Evolutionary conservation across 2,888 invertebrate genomes (phyloP), one percentile per base, ranked within the genome.

Genomic region (Rhagium mordax): DNA sequence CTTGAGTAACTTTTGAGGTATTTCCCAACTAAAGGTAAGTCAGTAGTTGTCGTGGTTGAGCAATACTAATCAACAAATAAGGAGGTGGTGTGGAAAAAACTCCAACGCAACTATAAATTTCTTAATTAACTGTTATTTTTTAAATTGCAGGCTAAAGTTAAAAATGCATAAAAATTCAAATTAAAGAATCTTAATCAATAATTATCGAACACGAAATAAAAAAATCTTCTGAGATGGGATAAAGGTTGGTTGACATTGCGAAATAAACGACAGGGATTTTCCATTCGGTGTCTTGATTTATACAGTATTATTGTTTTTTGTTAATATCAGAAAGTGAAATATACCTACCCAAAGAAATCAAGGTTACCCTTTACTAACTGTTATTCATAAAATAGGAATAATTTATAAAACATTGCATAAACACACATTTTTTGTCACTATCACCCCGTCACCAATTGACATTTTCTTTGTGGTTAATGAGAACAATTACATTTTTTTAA

Each of bases 391-490:
- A 59, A 59, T 41, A 33, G 59, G 33, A 59, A 33, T 48, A 41
- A 61, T 61, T 61, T 47, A 61, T 61, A 24, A 61, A 47, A 61
- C 48, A 41, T 61, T 60, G 47, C 41, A 21, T 47, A 41, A 41
- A 61, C 13, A 4, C 33, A 16, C n/a, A 5, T 59, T 29, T 59
- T 64, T 15, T 51, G 29, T 49, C 47, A 24, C 18, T 33, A 41
- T 60, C 18, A 29, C 59, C n/a, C 10, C 10, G 27, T 29, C 48
- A 18, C 49, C n/a, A 27, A 27, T 21, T 49, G 18, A 16, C 57
- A 33, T 49, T 62, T 47, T 15, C 47, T 61, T 61, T 48, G 48
- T 13, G 62, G 49, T 64, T 29, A 51, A 21, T 4, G 16, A 3
- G 18, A 51, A 64, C 18, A 49, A 49, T n/a, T 49, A 10, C 16